These are phyloP conservation scores for Colius striatus DNA, from an alignment of 2,113 vertebrate species.

Conservation along the genomic window DNA sequence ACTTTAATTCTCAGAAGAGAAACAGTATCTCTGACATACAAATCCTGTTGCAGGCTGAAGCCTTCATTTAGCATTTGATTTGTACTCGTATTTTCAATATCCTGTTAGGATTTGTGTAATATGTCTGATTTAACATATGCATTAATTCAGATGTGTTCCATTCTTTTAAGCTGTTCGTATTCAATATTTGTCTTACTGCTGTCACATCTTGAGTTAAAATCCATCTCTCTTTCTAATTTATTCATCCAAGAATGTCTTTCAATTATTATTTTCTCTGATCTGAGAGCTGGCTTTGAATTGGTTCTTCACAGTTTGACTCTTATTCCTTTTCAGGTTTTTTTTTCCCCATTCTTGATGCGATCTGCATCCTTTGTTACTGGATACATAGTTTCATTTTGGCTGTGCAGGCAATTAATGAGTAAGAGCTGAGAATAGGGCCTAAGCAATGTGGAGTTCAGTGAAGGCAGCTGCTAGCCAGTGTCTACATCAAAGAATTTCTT, in stretches of 20 bases:
- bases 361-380: neutral
- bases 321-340: neutral
- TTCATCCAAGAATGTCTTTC: neutral
- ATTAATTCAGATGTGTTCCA: neutral
- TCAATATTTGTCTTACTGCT: neutral
- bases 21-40: neutral
- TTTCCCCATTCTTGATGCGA: neutral
- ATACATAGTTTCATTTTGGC: neutral
- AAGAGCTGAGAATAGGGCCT: neutral
- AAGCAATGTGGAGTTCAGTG: neutral
- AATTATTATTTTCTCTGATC: neutral
- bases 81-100: constrained; percentile 25
- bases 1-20: neutral
- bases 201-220: neutral
- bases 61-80: neutral
- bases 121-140: neutral
- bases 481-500: neutral
- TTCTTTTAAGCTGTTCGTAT: neutral
- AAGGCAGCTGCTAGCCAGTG: neutral
- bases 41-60: neutral
- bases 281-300: neutral
- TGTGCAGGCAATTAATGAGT: neutral
- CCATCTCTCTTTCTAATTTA: neutral
- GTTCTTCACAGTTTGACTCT: neutral
- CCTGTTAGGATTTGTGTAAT: neutral